phyloP scores from a whole-genome alignment of 2,113 vertebrate species.

The Indri indri region DNA sequence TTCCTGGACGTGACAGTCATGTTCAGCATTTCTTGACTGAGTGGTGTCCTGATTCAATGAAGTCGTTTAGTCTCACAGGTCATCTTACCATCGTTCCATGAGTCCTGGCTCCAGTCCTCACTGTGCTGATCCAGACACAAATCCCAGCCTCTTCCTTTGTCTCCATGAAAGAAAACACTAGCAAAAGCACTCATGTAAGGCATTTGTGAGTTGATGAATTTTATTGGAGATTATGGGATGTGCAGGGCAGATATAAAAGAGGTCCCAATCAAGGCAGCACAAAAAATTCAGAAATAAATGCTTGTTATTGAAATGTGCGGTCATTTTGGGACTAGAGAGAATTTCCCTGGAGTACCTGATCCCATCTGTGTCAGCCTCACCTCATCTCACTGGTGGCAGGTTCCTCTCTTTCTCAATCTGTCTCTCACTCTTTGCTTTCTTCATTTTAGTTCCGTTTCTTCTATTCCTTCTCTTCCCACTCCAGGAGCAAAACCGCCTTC shows the following conservation, averaged over 20 bases:
- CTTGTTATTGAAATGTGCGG: neutral
- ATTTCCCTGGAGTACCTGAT: neutral
- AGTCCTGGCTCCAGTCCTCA: neutral
- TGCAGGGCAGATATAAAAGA: neutral
- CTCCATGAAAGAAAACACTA: neutral
- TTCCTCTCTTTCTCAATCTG: neutral
- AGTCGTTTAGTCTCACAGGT: neutral
- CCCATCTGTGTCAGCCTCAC: too few relatives aligned
- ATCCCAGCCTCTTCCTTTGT: neutral
- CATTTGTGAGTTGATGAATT: neutral
- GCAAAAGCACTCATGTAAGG: neutral
- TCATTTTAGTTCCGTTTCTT: neutral
- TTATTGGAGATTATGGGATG: neutral
- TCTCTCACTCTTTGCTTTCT: neutral
- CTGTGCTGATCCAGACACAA: neutral
- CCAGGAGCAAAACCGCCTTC: neutral
- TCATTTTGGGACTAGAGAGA: too few relatives aligned
- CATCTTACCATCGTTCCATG: neutral
- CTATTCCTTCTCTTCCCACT: neutral
- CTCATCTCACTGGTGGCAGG: neutral
- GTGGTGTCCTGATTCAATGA: neutral
- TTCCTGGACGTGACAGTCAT: neutral
- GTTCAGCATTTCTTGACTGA: too few relatives aligned
- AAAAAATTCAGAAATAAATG: neutral
- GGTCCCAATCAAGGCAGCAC: neutral